Base-by-base conservation (phyloP, 2,113 vertebrate genomes). In the Eolophus roseicapilla region DNA sequence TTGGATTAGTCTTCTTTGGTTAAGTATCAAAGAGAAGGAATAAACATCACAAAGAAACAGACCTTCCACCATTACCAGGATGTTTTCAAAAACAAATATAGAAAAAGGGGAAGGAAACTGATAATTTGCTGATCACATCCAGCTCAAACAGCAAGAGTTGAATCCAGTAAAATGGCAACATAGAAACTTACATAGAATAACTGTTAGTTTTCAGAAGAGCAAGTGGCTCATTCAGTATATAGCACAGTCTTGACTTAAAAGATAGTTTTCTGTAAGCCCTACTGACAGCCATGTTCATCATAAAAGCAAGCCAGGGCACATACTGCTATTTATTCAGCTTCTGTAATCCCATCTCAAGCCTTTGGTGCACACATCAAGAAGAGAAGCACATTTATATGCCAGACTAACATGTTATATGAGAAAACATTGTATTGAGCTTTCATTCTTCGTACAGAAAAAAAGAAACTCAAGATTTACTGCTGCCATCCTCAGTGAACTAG, bases 271-370 rank as follows among this genome's bases (percentile, higher is more conserved):
- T 68, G 29, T 92, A 96, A 95, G 50, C 92, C 53, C 10, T 75
- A 10, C 28, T 88, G 82, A 95, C 79, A 94, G 31, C 11, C 11
- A 5, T 17, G 25, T 43, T 70, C 37, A 43, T 70, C 90, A 83
- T 23, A 35, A 83, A 94, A 60, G 43, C 68, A 81, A 94, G 50
- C 37, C 60, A 55, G 1, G 17, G 47, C 52, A 87, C 74, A 75
- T 37, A 31, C 28, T 57, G 76, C 68, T 93, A 35, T 90, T 90
- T 88, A 90, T 95, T 93, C 82, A 90, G 64, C 71, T 88, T 62
- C 90, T 88, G 23, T 95, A 97, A 96, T 95, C 92, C 90, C 11
- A 39, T 55, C 67, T 94, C 85, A 92, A 88, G 88, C 84, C 90
- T 76, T 75, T n/a, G 39, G 53, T 82, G 55, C 19, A 8, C 17